Conservation (phyloP, 2,888 invertebrate species). For the Chrysotoxum bicinctum region DNA sequence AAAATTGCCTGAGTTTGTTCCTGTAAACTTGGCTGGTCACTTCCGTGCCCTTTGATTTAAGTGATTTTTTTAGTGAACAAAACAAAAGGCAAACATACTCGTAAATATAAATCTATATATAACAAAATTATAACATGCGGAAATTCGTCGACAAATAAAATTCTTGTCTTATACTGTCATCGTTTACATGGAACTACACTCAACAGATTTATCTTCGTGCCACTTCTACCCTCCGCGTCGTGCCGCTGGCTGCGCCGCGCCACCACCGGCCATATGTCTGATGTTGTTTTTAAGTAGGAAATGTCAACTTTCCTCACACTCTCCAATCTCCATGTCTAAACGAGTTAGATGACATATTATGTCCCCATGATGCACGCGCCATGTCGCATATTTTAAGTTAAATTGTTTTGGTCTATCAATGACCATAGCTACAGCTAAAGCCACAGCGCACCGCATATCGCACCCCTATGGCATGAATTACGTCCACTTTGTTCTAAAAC, state of each 20-base stretch:
- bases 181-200: slow-evolving; percentile 47
- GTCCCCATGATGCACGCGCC: slow-evolving; percentile 49
- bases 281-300: slow-evolving; percentile 59
- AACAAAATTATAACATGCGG: slow-evolving; percentile 32
- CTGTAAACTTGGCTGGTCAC: no score
- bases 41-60: no score
- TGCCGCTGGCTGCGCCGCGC: no score
- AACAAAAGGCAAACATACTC: no score
- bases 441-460: neutral
- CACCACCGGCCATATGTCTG: neutral
- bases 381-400: slow-evolving; percentile 37
- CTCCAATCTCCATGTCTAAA: slow-evolving; percentile 36
- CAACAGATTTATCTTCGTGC: neutral
- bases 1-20: no score
- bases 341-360: slow-evolving; percentile 57
- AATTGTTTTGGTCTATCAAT: slow-evolving; percentile 22
- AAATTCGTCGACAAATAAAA: slow-evolving; percentile 52
- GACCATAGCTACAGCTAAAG: neutral
- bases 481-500: slow-evolving; percentile 17
- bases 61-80: neutral
- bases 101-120: slow-evolving; percentile 40
- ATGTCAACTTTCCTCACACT: slow-evolving; percentile 57
- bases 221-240: neutral
- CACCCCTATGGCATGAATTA: slow-evolving; percentile 53
- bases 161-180: slow-evolving; percentile 50